Conservation (phyloP, 1,140 invertebrate species). For the Hestina assimilis region DNA sequence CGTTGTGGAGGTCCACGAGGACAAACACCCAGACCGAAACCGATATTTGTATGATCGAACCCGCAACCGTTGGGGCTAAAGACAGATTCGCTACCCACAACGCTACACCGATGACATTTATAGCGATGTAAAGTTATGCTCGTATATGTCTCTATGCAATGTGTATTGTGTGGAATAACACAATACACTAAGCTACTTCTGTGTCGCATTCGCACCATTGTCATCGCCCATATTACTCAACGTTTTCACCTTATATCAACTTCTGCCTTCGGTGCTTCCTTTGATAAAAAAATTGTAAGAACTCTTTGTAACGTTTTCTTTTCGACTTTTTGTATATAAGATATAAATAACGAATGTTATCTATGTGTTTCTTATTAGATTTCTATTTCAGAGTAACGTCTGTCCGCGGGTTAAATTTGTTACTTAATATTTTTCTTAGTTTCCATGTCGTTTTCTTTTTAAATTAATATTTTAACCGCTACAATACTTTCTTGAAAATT, state of each 20-base stretch:
- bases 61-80: too few species aligned
- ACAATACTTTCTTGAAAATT: too few species aligned
- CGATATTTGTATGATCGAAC: constrained; percentile 48
- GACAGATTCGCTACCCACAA: too few species aligned
- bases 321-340: neutral
- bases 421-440: too few species aligned
- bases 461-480: too few species aligned
- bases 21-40: too few species aligned
- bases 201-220: constrained; percentile 71
- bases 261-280: constrained; percentile 61
- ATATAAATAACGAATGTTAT: too few species aligned
- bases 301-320: constrained; percentile 3
- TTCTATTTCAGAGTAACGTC: neutral
- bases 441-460: too few species aligned
- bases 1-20: too few species aligned
- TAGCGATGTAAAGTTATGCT: constrained; percentile 48
- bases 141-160: constrained; percentile 63
- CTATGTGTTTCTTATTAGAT: constrained; percentile 18
- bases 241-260: constrained; percentile 70
- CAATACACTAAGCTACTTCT: constrained; percentile 67
- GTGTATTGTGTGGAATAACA: constrained; percentile 70
- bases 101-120: constrained; percentile 48
- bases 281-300: constrained; percentile 50
- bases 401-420: too few species aligned
- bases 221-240: constrained; percentile 72